Conservation (phyloP, 2,888 invertebrate genomes). For the Limenitis arthemis region DNA sequence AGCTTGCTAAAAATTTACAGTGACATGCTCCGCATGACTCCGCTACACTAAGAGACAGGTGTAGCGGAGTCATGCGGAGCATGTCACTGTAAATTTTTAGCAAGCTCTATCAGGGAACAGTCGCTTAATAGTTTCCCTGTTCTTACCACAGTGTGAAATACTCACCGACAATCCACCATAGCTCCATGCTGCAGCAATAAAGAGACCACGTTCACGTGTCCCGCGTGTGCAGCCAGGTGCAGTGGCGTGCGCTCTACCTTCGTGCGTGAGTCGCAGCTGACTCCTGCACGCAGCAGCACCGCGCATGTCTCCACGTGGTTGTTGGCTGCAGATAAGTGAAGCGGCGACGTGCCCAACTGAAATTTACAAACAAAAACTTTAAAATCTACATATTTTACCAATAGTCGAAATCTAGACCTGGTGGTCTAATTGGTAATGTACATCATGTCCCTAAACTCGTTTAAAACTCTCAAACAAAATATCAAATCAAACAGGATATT, state of each 20-base stretch:
- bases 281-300: conserved; percentile 87
- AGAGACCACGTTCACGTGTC: conserved; percentile 82
- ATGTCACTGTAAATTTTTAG: conserved; percentile 39
- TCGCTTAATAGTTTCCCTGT: not conserved
- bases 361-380: not conserved
- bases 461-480: not conserved
- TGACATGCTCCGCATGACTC: conserved; percentile 77
- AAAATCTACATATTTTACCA: too few relatives aligned
- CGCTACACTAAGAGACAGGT: conserved; percentile 93
- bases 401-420: too few relatives aligned
- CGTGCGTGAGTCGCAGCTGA: conserved; percentile 89
- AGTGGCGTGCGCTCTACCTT: conserved; percentile 94
- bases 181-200: conserved; percentile 73
- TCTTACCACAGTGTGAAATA: not conserved
- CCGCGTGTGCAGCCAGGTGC: conserved; percentile 90
- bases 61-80: conserved; percentile 84
- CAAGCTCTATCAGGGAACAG: not conserved
- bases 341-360: conserved; percentile 90
- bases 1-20: conserved; percentile 20
- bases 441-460: too few relatives aligned
- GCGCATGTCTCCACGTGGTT: conserved; percentile 86
- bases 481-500: not conserved
- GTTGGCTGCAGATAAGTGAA: conserved; percentile 87
- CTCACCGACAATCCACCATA: conserved; percentile 33
- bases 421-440: too few relatives aligned